Evolutionary conservation across 2,888 invertebrate genomes (phyloP), one percentile per base, ranked within the genome.

Genomic region (Chaitophorus viminalis): DNA sequence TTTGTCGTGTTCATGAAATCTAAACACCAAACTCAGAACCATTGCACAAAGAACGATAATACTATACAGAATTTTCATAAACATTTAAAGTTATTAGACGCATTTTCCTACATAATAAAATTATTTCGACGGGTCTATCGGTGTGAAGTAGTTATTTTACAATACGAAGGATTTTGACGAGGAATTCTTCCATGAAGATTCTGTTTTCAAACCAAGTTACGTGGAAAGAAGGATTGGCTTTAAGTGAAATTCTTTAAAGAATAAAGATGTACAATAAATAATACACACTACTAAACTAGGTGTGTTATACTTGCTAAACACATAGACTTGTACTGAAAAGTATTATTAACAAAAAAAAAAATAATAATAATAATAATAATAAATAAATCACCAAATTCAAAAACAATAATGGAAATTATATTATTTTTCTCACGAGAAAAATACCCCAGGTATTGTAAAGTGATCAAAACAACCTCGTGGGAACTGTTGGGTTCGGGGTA

Each of bases 391-490:
- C 39, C 78, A 74, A 87, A 81, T 86, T 78, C 72, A 46, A 87
- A n/a, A 81, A 79, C 74, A 74, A 81, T 86, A 86, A 87, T 74
- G 60, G n/a, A 81, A 74, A 87, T 87, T 65, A 60, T 74, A 74
- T 25, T 39, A n/a, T 65, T 60, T 81, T 87, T 87, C 81, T 87
- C 87, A 75, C 46, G 79, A 81, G 72, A 70, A 78, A 78, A 79
- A 54, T 29, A 72, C 36, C 78, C 39, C 54, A n/a, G 74, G 86
- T 87, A 86, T 79, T 74, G 72, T 86, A 78, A 77, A 21, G 78
- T 21, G 85, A 72, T 86, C 78, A 70, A 87, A 60, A 74, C 31
- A 76, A 74, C 79, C 86, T 87, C 87, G 79, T 87, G 87, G 87
- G 87, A 87, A 87, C 60, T 39, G 52, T 39, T 29, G 36, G 78